A percentile compares a stretch with the other conserved stretches of the same genome.
phyloP scores from a whole-genome alignment of 2,888 invertebrate species.

The Drosophila vallismaia region DNA sequence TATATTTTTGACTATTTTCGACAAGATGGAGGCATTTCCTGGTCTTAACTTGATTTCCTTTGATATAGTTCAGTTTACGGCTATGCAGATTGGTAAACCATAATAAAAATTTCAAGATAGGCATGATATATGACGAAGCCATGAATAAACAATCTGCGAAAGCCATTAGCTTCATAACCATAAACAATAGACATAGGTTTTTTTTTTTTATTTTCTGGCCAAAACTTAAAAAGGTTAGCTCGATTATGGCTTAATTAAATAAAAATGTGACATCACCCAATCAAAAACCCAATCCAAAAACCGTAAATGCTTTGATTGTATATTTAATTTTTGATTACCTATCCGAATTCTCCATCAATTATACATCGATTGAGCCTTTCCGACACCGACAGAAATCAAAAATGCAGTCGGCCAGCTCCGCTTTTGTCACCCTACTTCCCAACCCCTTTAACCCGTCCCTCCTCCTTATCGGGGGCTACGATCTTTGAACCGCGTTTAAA shows the following conservation, averaged over 20 bases:
- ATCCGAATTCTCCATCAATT: slow-evolving; percentile 12
- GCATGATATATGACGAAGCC: slow-evolving; percentile 15
- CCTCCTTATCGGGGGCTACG: slow-evolving; percentile 35
- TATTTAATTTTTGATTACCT: slow-evolving; percentile 2
- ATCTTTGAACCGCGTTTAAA: slow-evolving; percentile 50
- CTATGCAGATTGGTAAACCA: slow-evolving; percentile 21
- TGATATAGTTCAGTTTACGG: slow-evolving; percentile 10
- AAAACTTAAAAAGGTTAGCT: slow-evolving; percentile 36
- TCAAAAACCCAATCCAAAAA: background rate
- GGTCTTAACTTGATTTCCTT: background rate
- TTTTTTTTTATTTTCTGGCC: slow-evolving; percentile 25
- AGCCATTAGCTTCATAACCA: slow-evolving; percentile 59
- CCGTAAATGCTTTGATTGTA: background rate
- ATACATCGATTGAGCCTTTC: slow-evolving; percentile 11
- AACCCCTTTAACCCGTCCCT: slow-evolving; percentile 29
- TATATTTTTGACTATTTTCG: background rate
- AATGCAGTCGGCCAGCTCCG: slow-evolving; percentile 48
- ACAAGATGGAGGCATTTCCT: background rate
- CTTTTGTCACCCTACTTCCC: slow-evolving; percentile 58
- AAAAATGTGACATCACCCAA: background rate
- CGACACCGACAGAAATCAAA: slow-evolving; percentile 26
- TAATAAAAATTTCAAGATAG: slow-evolving; percentile 24
- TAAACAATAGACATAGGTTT: slow-evolving; percentile 44
- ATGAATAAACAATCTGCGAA: slow-evolving; percentile 29
- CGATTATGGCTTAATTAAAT: slow-evolving; percentile 33